These are phyloP conservation scores for Linepithema humile DNA, from an alignment of 1,140 invertebrate species.

Conservation along the genomic window DNA sequence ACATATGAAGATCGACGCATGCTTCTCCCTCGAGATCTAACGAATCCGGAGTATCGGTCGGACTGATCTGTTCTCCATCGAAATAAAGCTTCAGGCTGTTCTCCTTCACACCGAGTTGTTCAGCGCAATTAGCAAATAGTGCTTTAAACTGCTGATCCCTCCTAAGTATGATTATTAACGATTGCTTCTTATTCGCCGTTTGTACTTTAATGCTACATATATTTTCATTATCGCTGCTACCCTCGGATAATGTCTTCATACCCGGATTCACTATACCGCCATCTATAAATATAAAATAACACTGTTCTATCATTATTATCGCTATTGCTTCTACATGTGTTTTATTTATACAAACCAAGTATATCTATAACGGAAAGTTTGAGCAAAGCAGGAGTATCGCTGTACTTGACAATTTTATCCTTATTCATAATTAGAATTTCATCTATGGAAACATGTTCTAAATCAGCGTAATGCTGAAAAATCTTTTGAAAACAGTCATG, in stretches of 20 bases:
- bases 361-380: constrained; percentile 79
- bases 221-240: constrained; percentile 47
- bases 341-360: constrained; percentile 72
- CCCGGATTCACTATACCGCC: constrained; percentile 75
- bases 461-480: constrained; percentile 78
- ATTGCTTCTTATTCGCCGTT: constrained; percentile 71
- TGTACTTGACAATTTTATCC: constrained; percentile 70
- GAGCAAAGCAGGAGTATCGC: constrained; percentile 78
- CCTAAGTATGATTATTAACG: constrained; percentile 66
- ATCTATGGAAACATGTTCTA: constrained; percentile 76
- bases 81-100: constrained; percentile 79
- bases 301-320: neutral
- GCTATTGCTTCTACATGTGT: neutral
- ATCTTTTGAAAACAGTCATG: constrained; percentile 76
- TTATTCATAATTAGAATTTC: constrained; percentile 77
- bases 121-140: constrained; percentile 70
- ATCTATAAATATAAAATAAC: constrained; percentile 67
- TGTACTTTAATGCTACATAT: constrained; percentile 79
- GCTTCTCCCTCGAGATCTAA: constrained; percentile 81
- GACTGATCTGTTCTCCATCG: constrained; percentile 78
- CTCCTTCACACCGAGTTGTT: constrained; percentile 69
- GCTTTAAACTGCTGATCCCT: constrained; percentile 71
- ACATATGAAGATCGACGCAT: constrained; percentile 76
- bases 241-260: neutral
- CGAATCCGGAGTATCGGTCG: constrained; percentile 77